Conservation (phyloP, 2,797 vertebrate genomes). For the Synanceia verrucosa region DNA sequence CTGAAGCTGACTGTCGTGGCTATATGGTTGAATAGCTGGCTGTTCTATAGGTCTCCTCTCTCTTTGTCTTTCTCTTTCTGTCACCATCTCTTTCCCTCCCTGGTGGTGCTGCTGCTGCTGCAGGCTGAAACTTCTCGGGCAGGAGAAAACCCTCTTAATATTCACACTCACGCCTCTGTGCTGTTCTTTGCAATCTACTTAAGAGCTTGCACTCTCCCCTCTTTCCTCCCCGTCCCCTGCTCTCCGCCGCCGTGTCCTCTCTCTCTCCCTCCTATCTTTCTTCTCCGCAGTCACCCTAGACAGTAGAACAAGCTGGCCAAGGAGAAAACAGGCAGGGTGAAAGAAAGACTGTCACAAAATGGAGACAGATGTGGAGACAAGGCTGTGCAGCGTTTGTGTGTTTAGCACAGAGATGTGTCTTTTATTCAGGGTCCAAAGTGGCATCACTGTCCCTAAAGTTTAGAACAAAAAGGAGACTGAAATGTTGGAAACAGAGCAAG, state of each 20-base stretch:
- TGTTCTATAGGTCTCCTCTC: slow-evolving; percentile 31
- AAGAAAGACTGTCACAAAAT: slow-evolving; percentile 43
- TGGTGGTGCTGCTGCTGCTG: slow-evolving; percentile 46
- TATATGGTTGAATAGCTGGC: slow-evolving; percentile 46
- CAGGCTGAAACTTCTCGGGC: slow-evolving; percentile 68
- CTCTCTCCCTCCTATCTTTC: slow-evolving; percentile 38
- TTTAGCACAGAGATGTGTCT: slow-evolving; percentile 26
- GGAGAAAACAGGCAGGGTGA: slow-evolving; percentile 53
- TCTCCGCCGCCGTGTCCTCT: slow-evolving; percentile 59
- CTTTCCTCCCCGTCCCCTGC: slow-evolving; percentile 60
- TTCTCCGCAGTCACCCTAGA: slow-evolving; percentile 58
- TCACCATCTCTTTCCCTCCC: slow-evolving; percentile 36
- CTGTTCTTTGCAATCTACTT: slow-evolving; percentile 81
- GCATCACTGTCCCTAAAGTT: slow-evolving; percentile 34
- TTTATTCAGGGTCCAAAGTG: slow-evolving; percentile 12
- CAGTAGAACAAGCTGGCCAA: slow-evolving; percentile 47
- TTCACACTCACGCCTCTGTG: slow-evolving; percentile 76
- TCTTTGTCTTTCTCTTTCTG: slow-evolving; percentile 9
- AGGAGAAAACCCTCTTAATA: slow-evolving; percentile 76
- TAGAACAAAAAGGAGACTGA: slow-evolving; percentile 18
- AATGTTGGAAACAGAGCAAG: slow-evolving; percentile 25
- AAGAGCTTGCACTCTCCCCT: slow-evolving; percentile 79
- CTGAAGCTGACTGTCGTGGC: slow-evolving; percentile 47
- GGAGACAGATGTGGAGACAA: slow-evolving; percentile 41
- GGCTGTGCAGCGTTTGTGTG: slow-evolving; percentile 18